phyloP scores from a whole-genome alignment of 2,797 vertebrate species.

The Syngnathus rostellatus region DNA sequence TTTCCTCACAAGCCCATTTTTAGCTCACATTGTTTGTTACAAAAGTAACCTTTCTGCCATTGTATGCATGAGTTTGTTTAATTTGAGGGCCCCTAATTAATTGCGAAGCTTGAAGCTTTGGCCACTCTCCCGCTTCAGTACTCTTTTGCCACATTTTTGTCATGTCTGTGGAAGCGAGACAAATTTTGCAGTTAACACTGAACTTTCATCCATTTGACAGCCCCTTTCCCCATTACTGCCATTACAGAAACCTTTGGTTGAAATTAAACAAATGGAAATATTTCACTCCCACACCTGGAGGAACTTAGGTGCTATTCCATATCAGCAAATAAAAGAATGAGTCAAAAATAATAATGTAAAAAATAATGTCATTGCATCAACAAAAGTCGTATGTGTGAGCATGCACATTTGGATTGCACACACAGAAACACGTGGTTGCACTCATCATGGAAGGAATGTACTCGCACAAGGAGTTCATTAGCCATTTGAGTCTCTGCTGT shows the following conservation, averaged over 20 bases:
- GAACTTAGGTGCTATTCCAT: slow-evolving; percentile 10
- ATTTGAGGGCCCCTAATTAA: slow-evolving; percentile 33
- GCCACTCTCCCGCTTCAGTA: slow-evolving; percentile 26
- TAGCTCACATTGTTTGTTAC: neutral
- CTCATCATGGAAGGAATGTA: slow-evolving; percentile 34
- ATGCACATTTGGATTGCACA: slow-evolving; percentile 9
- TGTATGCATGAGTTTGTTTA: slow-evolving; percentile 17
- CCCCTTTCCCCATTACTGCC: neutral
- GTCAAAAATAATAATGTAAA: neutral
- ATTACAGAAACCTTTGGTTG: neutral
- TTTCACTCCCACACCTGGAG: slow-evolving; percentile 1
- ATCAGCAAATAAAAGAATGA: slow-evolving; percentile 20
- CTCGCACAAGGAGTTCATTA: slow-evolving; percentile 54
- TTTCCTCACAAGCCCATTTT: neutral
- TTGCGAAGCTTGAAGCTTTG: slow-evolving; percentile 24
- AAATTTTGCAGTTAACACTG: slow-evolving; percentile 35
- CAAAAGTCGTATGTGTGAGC: slow-evolving; percentile 4
- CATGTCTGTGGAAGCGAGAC: slow-evolving; percentile 40
- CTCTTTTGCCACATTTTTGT: slow-evolving; percentile 32
- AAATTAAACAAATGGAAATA: neutral
- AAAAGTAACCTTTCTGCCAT: neutral
- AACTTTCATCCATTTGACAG: neutral
- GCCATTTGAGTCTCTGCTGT: slow-evolving; percentile 20
- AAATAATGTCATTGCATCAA: slow-evolving; percentile 15
- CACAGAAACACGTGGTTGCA: slow-evolving; percentile 17